Conservation (phyloP, 1,140 invertebrate species). For the Eciton burchellii region DNA sequence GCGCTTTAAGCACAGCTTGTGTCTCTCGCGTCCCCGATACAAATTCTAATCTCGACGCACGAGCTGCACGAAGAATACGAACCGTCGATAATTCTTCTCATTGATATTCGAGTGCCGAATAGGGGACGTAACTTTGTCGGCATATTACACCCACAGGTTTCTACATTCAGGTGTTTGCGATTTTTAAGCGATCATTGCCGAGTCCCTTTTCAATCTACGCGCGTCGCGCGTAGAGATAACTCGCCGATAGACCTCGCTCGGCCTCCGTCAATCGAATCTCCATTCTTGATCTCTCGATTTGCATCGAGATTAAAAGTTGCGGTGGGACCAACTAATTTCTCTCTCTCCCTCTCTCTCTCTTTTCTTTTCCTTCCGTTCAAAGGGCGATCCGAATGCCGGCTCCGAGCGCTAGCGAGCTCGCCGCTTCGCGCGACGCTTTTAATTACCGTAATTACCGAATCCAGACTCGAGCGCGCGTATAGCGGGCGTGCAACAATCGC, state of each 20-base stretch:
- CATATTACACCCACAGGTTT: slow-evolving; percentile 13
- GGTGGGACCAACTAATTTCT: slow-evolving; percentile 1
- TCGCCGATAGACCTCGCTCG: not conserved
- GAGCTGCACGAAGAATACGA: not conserved
- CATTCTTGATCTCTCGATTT: slow-evolving; percentile 26
- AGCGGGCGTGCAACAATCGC: not conserved
- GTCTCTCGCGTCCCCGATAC: not conserved
- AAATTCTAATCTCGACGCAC: not conserved
- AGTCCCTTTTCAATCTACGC: slow-evolving; percentile 6
- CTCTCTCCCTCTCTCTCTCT: slow-evolving; percentile 6
- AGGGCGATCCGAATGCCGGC: not conserved
- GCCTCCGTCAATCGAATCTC: slow-evolving; percentile 29
- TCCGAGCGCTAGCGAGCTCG: slow-evolving; percentile 1
- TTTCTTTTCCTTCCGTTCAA: not conserved
- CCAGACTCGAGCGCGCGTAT: not conserved
- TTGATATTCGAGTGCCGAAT: not conserved
- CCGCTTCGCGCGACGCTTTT: slow-evolving; percentile 25
- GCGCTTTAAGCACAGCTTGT: not conserved
- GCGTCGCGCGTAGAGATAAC: slow-evolving; percentile 8
- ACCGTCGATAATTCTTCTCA: not conserved
- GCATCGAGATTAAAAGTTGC: slow-evolving; percentile 51
- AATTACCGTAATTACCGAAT: slow-evolving; percentile 5
- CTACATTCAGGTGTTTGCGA: not conserved
- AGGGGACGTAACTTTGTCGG: not conserved
- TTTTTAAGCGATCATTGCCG: slow-evolving; percentile 7